A percentile compares a stretch with the other conserved stretches of the same genome.
phyloP scores from a whole-genome alignment of 1,140 invertebrate species.

The Samia ricini region DNA sequence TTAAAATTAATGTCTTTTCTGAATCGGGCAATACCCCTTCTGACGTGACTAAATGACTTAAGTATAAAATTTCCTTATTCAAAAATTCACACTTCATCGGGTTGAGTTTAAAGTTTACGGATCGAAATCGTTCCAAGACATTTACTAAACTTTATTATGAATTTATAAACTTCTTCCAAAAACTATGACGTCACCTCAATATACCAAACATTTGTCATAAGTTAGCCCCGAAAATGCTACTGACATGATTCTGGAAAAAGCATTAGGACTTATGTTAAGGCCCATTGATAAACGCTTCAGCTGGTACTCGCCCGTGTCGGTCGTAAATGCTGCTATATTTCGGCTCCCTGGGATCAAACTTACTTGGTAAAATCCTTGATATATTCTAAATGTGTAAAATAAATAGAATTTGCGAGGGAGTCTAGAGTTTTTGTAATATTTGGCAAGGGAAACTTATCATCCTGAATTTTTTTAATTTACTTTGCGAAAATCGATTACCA shows the following conservation, averaged over 20 bases:
- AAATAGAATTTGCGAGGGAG: constrained; percentile 8
- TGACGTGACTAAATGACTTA: constrained; percentile 52
- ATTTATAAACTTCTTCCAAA: constrained; percentile 4
- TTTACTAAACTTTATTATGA: constrained; percentile 4
- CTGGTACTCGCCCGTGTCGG: constrained; percentile 6
- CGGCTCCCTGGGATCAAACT: background rate
- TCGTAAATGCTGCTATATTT: constrained; percentile 7
- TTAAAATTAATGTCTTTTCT: constrained; percentile 53
- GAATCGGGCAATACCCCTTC: constrained; percentile 63
- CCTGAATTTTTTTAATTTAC: background rate
- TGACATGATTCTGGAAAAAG: constrained; percentile 6
- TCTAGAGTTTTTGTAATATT: constrained; percentile 11
- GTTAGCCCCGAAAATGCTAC: constrained; percentile 10
- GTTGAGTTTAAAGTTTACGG: constrained; percentile 13
- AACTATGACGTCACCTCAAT: constrained; percentile 9
- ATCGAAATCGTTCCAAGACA: constrained; percentile 9
- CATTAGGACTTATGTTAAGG: constrained; percentile 1
- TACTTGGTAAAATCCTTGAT: constrained; percentile 12
- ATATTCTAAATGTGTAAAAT: constrained; percentile 13
- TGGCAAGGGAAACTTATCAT: constrained; percentile 12
- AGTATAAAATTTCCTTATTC: constrained; percentile 43
- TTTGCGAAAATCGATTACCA: constrained; percentile 10
- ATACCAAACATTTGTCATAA: constrained; percentile 13
- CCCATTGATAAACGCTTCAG: constrained; percentile 9
- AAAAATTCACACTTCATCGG: constrained; percentile 10